phyloP scores from a whole-genome alignment of 2,113 vertebrate species.

The Danio rerio region DNA sequence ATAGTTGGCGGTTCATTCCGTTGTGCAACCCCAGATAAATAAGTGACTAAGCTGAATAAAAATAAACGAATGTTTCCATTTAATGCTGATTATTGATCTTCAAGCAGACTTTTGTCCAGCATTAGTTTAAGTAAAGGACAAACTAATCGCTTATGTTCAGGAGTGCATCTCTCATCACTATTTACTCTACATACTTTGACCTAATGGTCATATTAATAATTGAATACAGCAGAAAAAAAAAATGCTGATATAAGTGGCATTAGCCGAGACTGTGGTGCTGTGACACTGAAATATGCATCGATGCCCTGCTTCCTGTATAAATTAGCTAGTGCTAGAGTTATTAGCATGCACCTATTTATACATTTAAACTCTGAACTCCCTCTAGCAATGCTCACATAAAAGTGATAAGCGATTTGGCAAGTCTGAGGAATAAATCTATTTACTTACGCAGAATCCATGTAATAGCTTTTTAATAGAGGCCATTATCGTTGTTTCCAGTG shows the following conservation, averaged over 20 bases:
- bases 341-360: slow-evolving; percentile 47
- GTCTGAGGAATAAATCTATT: slow-evolving; percentile 49
- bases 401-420: slow-evolving; percentile 41
- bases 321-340: slow-evolving; percentile 37
- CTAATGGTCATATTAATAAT: slow-evolving; percentile 47
- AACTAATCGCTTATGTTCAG: background rate
- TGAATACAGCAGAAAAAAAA: slow-evolving; percentile 33
- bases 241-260: slow-evolving; percentile 35
- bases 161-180: background rate
- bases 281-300: slow-evolving; percentile 43
- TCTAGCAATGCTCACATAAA: slow-evolving; percentile 43
- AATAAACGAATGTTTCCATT: too few species aligned
- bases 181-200: slow-evolving; percentile 27
- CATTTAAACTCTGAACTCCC: slow-evolving; percentile 39
- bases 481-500: slow-evolving; percentile 47
- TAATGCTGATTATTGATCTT: too few species aligned
- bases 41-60: too few species aligned
- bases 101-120: background rate
- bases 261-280: background rate
- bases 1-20: too few species aligned
- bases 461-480: slow-evolving; percentile 55
- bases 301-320: slow-evolving; percentile 22
- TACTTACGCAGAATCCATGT: slow-evolving; percentile 43
- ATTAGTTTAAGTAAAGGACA: background rate
- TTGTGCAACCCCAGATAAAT: too few species aligned